Evolutionary conservation across 2,888 invertebrate species (phyloP).

Genomic region (Acrobasis consociella): DNA sequence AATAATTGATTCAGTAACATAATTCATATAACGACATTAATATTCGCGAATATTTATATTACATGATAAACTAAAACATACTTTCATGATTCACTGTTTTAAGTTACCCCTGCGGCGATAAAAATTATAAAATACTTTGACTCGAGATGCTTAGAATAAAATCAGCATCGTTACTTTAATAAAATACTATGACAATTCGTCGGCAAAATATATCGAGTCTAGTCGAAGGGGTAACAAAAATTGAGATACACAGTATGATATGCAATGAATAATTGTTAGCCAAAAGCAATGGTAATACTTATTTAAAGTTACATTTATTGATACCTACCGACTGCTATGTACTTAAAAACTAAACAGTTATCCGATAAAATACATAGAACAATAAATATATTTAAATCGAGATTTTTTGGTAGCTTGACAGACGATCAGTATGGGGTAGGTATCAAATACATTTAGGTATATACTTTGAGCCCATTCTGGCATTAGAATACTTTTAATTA

Average conservation of each 20-base stretch:
- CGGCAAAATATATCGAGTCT: slow-evolving; percentile 11
- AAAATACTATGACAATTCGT: slow-evolving; percentile 8
- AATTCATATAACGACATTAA: slow-evolving; percentile 46
- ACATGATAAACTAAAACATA: slow-evolving; percentile 30
- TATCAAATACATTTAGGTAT: slow-evolving; percentile 38
- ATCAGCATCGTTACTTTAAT: background rate
- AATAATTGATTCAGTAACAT: slow-evolving; percentile 51
- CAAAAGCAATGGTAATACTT: slow-evolving; percentile 48
- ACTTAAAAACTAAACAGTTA: slow-evolving; percentile 65
- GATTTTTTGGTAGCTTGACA: slow-evolving; percentile 52
- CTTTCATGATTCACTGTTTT: slow-evolving; percentile 24
- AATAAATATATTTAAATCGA: slow-evolving; percentile 41
- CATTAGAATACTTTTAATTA: slow-evolving; percentile 47
- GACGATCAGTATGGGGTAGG: slow-evolving; percentile 44
- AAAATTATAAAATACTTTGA: background rate
- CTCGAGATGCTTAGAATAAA: slow-evolving; percentile 6
- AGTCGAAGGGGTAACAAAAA: slow-evolving; percentile 29
- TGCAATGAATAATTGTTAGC: slow-evolving; percentile 48
- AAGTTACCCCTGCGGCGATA: slow-evolving; percentile 25
- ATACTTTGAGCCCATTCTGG: slow-evolving; percentile 62
- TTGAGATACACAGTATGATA: slow-evolving; percentile 34
- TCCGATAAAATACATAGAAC: slow-evolving; percentile 52
- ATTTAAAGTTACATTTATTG: slow-evolving; percentile 41
- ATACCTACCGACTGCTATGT: slow-evolving; percentile 51
- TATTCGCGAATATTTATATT: slow-evolving; percentile 39